Conservation (phyloP, 2,888 invertebrate species). For the Cheilosia soror region DNA sequence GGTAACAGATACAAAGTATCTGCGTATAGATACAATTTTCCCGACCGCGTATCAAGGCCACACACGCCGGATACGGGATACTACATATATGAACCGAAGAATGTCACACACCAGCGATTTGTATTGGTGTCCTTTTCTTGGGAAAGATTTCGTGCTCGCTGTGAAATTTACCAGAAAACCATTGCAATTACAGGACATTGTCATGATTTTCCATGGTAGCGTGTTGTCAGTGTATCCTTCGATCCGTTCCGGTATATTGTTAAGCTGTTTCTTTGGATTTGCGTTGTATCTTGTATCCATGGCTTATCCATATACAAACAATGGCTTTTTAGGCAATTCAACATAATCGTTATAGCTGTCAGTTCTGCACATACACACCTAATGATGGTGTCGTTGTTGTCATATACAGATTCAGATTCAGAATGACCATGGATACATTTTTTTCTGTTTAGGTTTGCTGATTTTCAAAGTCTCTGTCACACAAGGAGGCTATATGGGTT, state of each 20-base stretch:
- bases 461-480: conserved; percentile 25
- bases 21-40: background rate
- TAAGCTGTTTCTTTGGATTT: conserved; percentile 34
- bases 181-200: conserved; percentile 73
- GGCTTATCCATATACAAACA: conserved; percentile 63
- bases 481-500: background rate
- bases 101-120: conserved; percentile 23
- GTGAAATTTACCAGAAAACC: conserved; percentile 75
- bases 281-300: conserved; percentile 32
- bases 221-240: conserved; percentile 15
- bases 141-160: conserved; percentile 38
- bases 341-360: conserved; percentile 63
- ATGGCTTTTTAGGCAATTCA: conserved; percentile 66
- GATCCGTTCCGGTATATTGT: conserved; percentile 42
- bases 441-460: conserved; percentile 57
- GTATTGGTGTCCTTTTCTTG: conserved; percentile 24
- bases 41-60: conserved; percentile 31
- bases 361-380: conserved; percentile 23
- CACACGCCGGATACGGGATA: conserved; percentile 18
- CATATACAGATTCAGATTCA: background rate
- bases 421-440: conserved; percentile 38
- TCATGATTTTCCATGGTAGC: conserved; percentile 13
- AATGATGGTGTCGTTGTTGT: conserved; percentile 33
- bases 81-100: background rate
- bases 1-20: conserved; percentile 22